Percentiles rank a stretch among this genome's conserved stretches.
Evolutionary conservation across 2,113 vertebrate genomes (phyloP).

Genomic region (Platycercus adscitus): DNA sequence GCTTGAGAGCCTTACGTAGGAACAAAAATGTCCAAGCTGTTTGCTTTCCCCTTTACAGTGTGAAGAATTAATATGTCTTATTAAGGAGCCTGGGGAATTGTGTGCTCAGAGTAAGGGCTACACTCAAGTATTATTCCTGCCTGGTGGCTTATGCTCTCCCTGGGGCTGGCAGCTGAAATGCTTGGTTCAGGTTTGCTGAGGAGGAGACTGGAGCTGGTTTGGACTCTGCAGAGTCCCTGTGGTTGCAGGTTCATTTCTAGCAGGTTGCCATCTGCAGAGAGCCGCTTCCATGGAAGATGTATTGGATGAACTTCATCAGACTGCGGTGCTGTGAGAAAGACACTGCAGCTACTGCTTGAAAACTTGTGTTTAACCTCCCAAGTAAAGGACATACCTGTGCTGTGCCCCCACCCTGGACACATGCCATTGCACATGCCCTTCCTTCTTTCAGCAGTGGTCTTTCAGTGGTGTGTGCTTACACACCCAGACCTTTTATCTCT

Average conservation of each 20-base stretch:
- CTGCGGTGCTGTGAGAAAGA: not conserved
- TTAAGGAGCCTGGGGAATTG: not conserved
- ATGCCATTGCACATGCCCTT: not conserved
- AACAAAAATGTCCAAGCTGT: conserved; percentile 41
- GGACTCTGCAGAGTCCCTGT: not conserved
- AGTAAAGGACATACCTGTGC: not conserved
- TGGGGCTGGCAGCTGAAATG: not conserved
- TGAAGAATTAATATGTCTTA: conserved; percentile 35
- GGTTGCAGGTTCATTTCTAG: not conserved
- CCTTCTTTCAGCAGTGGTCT: not conserved
- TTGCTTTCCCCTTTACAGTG: conserved; percentile 34
- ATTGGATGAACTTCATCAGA: not conserved
- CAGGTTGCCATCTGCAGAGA: not conserved
- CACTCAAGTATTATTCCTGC: not conserved
- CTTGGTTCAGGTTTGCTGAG: not conserved
- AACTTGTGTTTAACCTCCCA: not conserved
- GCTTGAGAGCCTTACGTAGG: not conserved
- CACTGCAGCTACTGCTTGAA: not conserved
- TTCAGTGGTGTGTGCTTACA: not conserved
- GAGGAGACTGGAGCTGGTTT: not conserved
- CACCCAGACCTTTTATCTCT: conserved; percentile 30
- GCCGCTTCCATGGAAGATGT: not conserved
- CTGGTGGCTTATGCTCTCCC: not conserved
- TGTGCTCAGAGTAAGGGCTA: not conserved
- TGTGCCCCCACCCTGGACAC: not conserved